phyloP scores from a whole-genome alignment of 2,888 invertebrate species.

The Nymphalis urticae region DNA sequence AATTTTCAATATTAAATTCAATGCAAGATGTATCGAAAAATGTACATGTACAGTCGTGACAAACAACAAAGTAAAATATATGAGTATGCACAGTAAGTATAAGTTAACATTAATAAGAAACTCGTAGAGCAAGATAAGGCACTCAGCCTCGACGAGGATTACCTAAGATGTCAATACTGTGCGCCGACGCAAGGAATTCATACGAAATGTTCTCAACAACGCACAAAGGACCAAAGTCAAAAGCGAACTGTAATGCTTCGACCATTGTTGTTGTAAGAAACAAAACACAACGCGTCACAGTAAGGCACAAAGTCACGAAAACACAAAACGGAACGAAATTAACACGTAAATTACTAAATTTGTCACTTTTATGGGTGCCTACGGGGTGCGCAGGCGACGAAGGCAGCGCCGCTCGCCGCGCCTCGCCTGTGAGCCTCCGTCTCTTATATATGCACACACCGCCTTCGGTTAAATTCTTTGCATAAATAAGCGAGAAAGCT shows the following conservation, averaged over 20 bases:
- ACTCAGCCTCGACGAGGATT: slow-evolving; percentile 56
- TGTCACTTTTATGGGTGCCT: slow-evolving; percentile 56
- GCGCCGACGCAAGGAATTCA: slow-evolving; percentile 55
- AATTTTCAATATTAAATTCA: not conserved
- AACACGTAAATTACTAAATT: slow-evolving; percentile 65
- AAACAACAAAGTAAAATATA: slow-evolving; percentile 16
- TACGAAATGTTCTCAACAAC: slow-evolving; percentile 51
- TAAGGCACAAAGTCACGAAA: slow-evolving; percentile 62
- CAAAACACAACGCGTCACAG: slow-evolving; percentile 57
- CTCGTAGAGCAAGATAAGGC: slow-evolving; percentile 56
- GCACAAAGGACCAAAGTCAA: slow-evolving; percentile 68
- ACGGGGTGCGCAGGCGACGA: slow-evolving; percentile 71
- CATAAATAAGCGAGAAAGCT: slow-evolving; percentile 80
- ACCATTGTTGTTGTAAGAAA: slow-evolving; percentile 44
- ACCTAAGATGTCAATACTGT: slow-evolving; percentile 53
- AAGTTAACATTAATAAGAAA: slow-evolving; percentile 41
- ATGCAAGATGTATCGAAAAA: not conserved
- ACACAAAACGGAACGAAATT: slow-evolving; percentile 51
- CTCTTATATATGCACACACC: slow-evolving; percentile 68
- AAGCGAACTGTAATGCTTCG: slow-evolving; percentile 49
- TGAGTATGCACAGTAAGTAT: slow-evolving; percentile 33
- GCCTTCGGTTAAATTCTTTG: slow-evolving; percentile 79
- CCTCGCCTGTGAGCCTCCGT: slow-evolving; percentile 68
- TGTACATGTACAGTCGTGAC: slow-evolving; percentile 35
- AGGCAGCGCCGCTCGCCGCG: slow-evolving; percentile 68